These are phyloP conservation scores for Tinea pellionella DNA, from an alignment of 2,888 invertebrate species.

Conservation along the genomic window DNA sequence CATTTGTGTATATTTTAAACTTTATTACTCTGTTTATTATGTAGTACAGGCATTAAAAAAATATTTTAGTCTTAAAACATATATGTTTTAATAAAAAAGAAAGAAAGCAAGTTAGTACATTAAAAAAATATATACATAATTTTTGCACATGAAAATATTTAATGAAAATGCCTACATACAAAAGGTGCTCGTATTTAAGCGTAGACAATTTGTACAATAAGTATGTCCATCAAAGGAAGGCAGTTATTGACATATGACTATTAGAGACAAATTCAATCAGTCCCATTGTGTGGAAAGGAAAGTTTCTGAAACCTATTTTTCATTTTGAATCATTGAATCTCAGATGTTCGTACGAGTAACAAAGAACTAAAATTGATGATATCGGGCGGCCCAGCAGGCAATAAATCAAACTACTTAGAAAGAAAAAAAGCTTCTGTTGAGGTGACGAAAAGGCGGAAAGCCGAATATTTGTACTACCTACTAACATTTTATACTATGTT, in stretches of 20 bases:
- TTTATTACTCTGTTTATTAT: too few species aligned
- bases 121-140: too few species aligned
- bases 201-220: not conserved
- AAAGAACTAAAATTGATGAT: constrained; percentile 13
- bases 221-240: not conserved
- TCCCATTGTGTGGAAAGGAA: not conserved
- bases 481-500: not conserved
- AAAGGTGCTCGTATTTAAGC: too few species aligned
- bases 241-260: not conserved
- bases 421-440: constrained; percentile 5
- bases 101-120: too few species aligned
- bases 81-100: too few species aligned
- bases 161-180: too few species aligned
- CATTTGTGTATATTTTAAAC: too few species aligned
- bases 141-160: too few species aligned
- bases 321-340: constrained; percentile 13
- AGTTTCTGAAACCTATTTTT: constrained; percentile 1
- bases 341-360: constrained; percentile 12
- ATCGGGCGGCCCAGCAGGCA: constrained; percentile 10
- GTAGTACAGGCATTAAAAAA: too few species aligned
- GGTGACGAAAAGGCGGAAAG: constrained; percentile 1
- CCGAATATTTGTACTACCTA: not conserved
- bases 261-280: constrained; percentile 3
- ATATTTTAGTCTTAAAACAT: too few species aligned
- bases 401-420: constrained; percentile 14